Evolutionary conservation across 2,888 invertebrate genomes (phyloP), one percentile per base, ranked within the genome.

Genomic region (Mechanitis messenoides): DNA sequence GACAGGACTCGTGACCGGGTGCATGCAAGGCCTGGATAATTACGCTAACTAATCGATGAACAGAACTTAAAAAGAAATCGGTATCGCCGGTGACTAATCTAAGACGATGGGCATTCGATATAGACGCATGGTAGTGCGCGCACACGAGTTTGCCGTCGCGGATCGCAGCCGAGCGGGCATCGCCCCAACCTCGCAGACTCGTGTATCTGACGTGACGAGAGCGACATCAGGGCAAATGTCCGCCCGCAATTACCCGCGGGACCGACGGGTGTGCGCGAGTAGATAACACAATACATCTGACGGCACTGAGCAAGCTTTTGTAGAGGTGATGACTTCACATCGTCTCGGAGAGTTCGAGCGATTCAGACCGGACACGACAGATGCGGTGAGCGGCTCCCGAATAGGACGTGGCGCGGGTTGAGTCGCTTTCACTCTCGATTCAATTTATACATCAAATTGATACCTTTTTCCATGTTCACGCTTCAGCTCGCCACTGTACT

Each of bases 391-490:
- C 55, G 68, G 69, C 64, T 67, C 28, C 50, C 50, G 50, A 31
- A 50, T 50, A 66, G 71, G 68, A 67, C 74, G 69, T 71, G 70
- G 78, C 76, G 75, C 76, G 77, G 76, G 74, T 78, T 84, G 84
- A 81, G 76, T 87, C 87, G 85, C 86, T 84, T 81, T 82, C 81
- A 81, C 88, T 85, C 83, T 80, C 87, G 79, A 76, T 80, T 77
- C 83, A 78, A 76, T 79, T 81, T 81, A 85, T 80, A 87, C 80
- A 74, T 86, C 81, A 89, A 87, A 85, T 83, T 84, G 91, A 93
- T 96, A 98, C 98, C 98, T 97, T 95, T 98, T 97, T 94, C 98
- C 98, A 91, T 97, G 96, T 93, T 98, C 98, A 92, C 97, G 96
- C 94, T 98, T 98, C 94, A 97, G 98, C 92, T 97, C 96, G 91